Conservation (phyloP, 2,797 vertebrate species). For the Vireo griseus region DNA sequence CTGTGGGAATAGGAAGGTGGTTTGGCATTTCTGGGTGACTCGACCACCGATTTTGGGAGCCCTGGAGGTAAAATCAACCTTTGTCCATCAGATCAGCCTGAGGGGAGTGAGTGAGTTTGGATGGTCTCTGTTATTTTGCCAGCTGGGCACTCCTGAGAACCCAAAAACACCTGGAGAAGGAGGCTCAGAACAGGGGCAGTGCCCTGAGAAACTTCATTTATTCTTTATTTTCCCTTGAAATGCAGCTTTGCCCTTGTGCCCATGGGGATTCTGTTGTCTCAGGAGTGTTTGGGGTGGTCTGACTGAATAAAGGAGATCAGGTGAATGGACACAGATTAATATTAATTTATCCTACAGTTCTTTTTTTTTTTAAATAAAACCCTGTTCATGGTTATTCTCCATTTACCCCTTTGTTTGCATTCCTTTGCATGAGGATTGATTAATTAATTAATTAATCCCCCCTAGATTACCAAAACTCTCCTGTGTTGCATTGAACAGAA, state of each 20-base stretch:
- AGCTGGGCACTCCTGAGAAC: not conserved
- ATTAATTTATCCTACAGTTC: not conserved
- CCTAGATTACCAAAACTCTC: not conserved
- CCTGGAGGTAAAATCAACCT: not conserved
- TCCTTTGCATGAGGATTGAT: not conserved
- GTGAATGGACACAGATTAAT: not conserved
- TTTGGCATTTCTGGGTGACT: not conserved
- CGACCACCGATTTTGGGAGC: accelerated
- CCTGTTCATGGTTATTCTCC: not conserved
- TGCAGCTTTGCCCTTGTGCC: not conserved
- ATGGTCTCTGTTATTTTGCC: not conserved
- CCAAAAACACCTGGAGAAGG: not conserved
- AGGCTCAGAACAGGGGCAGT: not conserved
- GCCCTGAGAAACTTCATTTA: not conserved
- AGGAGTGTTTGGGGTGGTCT: not conserved
- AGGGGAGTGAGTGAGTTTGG: not conserved
- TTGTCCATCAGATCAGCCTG: not conserved
- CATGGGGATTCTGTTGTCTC: not conserved
- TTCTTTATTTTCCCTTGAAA: not conserved
- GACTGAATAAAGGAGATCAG: not conserved
- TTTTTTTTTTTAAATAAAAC: not conserved
- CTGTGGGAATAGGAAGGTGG: not conserved
- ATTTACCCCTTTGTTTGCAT: not conserved
- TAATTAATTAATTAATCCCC: not conserved
- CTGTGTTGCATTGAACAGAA: not conserved